These are phyloP conservation scores for Syrista parreyssii DNA, from an alignment of 2,888 invertebrate species.

Conservation along the genomic window DNA sequence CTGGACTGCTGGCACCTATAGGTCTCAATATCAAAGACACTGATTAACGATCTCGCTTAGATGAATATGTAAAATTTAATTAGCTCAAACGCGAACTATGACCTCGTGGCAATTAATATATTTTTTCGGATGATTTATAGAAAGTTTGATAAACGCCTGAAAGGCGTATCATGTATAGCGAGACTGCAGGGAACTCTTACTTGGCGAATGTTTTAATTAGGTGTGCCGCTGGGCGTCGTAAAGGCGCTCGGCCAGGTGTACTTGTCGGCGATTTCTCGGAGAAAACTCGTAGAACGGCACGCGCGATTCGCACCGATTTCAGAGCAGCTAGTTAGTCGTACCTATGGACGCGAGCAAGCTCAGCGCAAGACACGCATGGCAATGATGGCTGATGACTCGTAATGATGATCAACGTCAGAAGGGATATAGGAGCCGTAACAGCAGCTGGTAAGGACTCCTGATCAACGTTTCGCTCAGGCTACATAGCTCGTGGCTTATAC, in stretches of 20 bases:
- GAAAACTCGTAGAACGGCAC: not conserved
- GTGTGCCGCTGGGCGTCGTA: not conserved
- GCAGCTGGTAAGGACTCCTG: constrained; percentile 8
- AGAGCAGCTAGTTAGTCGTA: not conserved
- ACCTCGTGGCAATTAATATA: not conserved
- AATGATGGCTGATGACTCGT: not conserved
- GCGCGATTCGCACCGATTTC: not conserved
- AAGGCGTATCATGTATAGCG: not conserved
- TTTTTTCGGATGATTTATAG: not conserved
- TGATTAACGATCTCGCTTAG: not conserved
- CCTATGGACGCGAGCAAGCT: not conserved
- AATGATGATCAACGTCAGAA: not conserved
- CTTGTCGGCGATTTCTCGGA: not conserved
- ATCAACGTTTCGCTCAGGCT: not conserved
- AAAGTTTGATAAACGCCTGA: not conserved
- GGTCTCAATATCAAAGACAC: not conserved
- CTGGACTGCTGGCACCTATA: not conserved
- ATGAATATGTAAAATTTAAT: not conserved
- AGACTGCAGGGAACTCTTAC: not conserved
- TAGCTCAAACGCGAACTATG: not conserved
- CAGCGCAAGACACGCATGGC: not conserved
- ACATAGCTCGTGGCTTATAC: constrained; percentile 24
- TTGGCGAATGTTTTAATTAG: not conserved
- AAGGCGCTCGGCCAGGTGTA: not conserved
- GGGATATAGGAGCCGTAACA: constrained; percentile 5